A percentile compares a stretch with the other conserved stretches of the same genome.
phyloP scores from a whole-genome alignment of 2,797 vertebrate genomes.

The Lepidocolaptes lacrymiger region DNA sequence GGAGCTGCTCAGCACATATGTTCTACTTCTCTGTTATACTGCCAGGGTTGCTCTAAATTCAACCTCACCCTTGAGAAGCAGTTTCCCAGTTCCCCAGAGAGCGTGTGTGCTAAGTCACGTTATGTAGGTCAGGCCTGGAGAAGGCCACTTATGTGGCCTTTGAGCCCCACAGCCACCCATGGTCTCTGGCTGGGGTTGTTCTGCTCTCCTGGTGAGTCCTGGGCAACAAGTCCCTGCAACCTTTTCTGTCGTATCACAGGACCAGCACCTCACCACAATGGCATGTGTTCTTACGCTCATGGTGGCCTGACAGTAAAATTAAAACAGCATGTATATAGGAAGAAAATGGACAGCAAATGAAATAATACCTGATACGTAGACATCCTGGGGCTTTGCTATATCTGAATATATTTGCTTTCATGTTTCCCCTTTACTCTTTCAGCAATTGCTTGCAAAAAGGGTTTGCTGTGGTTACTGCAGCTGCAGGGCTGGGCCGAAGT shows the following conservation, averaged over 20 bases:
- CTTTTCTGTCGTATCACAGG: background rate
- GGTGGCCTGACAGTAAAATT: background rate
- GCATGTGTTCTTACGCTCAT: background rate
- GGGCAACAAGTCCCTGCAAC: background rate
- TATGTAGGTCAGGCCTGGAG: background rate
- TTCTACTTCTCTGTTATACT: background rate
- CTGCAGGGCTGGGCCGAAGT: background rate
- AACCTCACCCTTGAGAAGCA: background rate
- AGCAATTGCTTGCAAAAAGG: background rate
- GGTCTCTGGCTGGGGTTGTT: background rate
- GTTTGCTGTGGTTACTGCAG: background rate
- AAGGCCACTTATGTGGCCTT: background rate
- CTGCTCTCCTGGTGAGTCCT: background rate
- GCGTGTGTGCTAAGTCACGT: background rate
- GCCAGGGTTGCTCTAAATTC: slow-evolving; percentile 5
- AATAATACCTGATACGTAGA: background rate
- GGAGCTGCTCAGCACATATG: background rate
- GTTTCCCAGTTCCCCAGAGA: background rate
- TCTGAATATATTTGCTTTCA: background rate
- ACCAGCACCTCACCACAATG: background rate
- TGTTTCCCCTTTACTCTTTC: background rate
- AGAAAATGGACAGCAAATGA: background rate
- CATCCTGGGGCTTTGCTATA: background rate
- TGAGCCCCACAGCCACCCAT: background rate
- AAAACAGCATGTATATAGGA: background rate